Conservation (phyloP, 2,113 vertebrate genomes). For the Sturnus vulgaris region DNA sequence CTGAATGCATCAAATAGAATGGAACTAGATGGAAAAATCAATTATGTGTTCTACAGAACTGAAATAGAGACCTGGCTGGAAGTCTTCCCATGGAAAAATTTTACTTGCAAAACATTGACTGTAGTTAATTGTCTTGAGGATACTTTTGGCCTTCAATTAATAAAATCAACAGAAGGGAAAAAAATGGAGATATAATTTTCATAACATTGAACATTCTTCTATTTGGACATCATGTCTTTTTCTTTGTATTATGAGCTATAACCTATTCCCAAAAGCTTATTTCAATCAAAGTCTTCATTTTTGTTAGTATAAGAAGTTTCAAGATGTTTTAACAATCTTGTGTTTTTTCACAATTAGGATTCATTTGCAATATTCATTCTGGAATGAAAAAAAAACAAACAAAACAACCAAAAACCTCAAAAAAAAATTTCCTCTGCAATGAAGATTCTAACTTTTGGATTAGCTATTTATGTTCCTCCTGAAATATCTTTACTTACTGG, state of each 20-base stretch:
- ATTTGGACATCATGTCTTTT: neutral
- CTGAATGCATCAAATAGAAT: neutral
- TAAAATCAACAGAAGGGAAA: neutral
- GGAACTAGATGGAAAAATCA: conserved; percentile 14
- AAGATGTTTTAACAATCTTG: neutral
- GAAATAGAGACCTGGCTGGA: conserved; percentile 17
- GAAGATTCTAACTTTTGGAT: neutral
- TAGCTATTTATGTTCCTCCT: conserved; percentile 2
- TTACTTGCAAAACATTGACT: neutral
- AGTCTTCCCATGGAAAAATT: conserved; percentile 8
- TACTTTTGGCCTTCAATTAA: neutral
- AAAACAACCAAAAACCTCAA: neutral
- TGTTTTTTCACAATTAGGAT: neutral
- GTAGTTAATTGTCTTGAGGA: neutral
- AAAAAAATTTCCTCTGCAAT: neutral
- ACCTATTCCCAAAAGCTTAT: neutral
- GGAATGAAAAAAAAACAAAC: neutral
- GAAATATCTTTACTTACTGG: neutral
- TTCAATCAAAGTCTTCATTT: neutral
- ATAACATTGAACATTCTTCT: neutral
- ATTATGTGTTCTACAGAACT: neutral
- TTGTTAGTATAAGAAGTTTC: neutral
- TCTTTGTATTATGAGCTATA: neutral
- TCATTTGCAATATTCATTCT: neutral
- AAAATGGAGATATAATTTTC: neutral